phyloP scores from a whole-genome alignment of 2,888 invertebrate genomes.

The Axea sp. region DNA sequence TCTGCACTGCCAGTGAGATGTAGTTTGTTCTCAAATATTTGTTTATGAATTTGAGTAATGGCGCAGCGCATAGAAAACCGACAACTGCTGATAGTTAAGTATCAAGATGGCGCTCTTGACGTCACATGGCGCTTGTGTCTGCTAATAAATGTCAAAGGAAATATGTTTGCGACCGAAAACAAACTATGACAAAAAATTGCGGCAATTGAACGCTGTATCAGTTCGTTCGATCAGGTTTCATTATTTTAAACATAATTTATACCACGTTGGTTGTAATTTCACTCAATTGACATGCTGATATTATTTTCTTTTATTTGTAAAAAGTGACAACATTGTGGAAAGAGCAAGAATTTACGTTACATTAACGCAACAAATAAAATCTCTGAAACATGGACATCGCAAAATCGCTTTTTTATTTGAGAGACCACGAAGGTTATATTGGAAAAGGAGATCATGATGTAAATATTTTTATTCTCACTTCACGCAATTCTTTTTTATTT shows the following conservation, averaged over 20 bases:
- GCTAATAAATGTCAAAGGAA: slow-evolving; percentile 14
- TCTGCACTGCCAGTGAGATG: too few relatives aligned
- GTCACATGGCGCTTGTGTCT: slow-evolving; percentile 35
- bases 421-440: slow-evolving; percentile 94
- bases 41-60: too few relatives aligned
- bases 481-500: not conserved
- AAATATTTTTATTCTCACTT: slow-evolving; percentile 71
- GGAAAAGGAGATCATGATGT: slow-evolving; percentile 90
- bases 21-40: too few relatives aligned
- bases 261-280: too few relatives aligned
- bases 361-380: not conserved
- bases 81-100: too few relatives aligned
- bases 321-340: too few relatives aligned
- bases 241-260: too few relatives aligned
- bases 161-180: slow-evolving; percentile 11
- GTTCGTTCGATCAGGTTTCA: too few relatives aligned
- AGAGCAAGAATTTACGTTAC: too few relatives aligned
- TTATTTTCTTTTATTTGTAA: too few relatives aligned
- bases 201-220: not conserved
- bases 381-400: slow-evolving; percentile 90
- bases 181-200: slow-evolving; percentile 10
- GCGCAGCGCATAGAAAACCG: too few relatives aligned
- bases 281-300: too few relatives aligned
- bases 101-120: slow-evolving; percentile 46
- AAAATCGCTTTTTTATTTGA: slow-evolving; percentile 91